These are phyloP conservation scores for Teleopsis dalmanni DNA, from an alignment of 1,140 invertebrate species.

Conservation along the genomic window DNA sequence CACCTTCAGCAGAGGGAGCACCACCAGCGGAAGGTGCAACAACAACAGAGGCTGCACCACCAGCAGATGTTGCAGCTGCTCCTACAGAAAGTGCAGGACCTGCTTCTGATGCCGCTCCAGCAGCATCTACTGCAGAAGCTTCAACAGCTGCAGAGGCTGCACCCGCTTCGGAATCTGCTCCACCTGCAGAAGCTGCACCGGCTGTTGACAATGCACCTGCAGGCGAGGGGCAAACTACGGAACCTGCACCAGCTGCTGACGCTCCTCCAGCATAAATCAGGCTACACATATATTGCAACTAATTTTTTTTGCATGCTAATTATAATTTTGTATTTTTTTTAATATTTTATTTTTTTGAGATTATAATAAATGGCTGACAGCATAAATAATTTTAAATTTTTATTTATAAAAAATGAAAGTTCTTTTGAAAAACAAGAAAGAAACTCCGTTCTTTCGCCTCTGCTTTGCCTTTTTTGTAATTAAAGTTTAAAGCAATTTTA, in stretches of 20 bases:
- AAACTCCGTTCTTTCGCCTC: too few species aligned
- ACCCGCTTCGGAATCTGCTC: conserved; percentile 22
- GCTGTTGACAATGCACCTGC: conserved; percentile 14
- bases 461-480: too few species aligned
- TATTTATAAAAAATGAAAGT: background rate
- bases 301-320: too few species aligned
- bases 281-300: too few species aligned
- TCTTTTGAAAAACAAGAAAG: too few species aligned
- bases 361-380: too few species aligned
- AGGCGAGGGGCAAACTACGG: conserved; percentile 13
- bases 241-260: conserved; percentile 9
- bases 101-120: conserved; percentile 26
- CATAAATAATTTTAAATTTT: background rate
- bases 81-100: conserved; percentile 26
- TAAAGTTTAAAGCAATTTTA: too few species aligned
- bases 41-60: conserved; percentile 34
- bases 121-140: conserved; percentile 32
- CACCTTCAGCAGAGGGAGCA: conserved; percentile 32
- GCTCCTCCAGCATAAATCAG: too few species aligned
- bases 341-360: background rate
- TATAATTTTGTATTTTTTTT: too few species aligned
- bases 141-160: conserved; percentile 21
- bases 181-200: background rate
- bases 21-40: conserved; percentile 43
- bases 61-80: conserved; percentile 13